A percentile compares a stretch with the other conserved stretches of the same genome.
Evolutionary conservation across 2,888 invertebrate genomes (phyloP).

Genomic region (Drosophila emarginata): DNA sequence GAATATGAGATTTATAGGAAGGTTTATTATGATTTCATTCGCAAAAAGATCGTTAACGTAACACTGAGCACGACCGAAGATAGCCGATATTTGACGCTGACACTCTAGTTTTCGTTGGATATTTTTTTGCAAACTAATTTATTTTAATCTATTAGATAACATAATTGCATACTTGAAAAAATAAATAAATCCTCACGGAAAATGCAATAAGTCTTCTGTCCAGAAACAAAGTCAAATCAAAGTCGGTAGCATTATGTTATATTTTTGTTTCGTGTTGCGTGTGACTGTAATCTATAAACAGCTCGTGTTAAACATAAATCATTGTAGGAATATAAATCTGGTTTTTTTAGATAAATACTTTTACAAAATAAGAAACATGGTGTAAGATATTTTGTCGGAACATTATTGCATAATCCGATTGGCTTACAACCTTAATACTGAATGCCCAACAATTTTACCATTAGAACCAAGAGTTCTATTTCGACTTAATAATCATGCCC

Average conservation of each 20-base stretch:
- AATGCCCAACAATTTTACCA: too few species aligned
- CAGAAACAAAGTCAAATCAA: neutral
- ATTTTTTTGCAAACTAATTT: neutral
- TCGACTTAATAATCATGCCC: neutral
- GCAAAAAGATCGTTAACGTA: too few species aligned
- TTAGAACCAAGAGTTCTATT: neutral
- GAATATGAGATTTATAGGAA: too few species aligned
- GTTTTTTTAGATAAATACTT: neutral
- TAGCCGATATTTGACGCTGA: too few species aligned
- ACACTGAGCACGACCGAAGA: too few species aligned
- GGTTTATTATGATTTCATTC: too few species aligned
- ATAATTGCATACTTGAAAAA: too few species aligned
- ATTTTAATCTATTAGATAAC: neutral
- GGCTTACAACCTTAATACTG: neutral
- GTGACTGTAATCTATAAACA: neutral
- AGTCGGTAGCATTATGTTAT: neutral
- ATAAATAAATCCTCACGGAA: neutral
- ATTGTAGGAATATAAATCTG: too few species aligned
- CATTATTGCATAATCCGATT: neutral
- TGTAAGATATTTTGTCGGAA: neutral
- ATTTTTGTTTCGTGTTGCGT: neutral
- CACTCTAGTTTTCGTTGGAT: too few species aligned
- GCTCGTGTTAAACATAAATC: constrained; percentile 2
- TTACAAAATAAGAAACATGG: neutral
- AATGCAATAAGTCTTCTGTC: neutral